These are phyloP conservation scores for Staurois parvus DNA, from an alignment of 2,797 vertebrate species.

Conservation along the genomic window DNA sequence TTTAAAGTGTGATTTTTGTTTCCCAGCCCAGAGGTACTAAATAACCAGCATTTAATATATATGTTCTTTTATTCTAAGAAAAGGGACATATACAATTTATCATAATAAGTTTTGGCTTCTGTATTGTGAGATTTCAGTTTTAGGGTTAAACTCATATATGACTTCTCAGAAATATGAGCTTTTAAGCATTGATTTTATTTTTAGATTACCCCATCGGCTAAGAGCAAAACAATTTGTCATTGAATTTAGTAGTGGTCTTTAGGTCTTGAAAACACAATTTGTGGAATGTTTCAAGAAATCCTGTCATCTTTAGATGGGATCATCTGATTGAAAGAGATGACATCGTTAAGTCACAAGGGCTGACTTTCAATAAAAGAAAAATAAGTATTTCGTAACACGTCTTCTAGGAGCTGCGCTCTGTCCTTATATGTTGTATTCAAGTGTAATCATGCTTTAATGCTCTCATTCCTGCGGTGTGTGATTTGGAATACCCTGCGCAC, in stretches of 20 bases:
- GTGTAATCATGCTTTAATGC: constrained; percentile 11
- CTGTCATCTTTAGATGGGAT: constrained; percentile 35
- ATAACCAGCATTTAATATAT: not conserved
- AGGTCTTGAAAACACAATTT: constrained; percentile 18
- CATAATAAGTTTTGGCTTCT: not conserved
- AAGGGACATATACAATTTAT: not conserved
- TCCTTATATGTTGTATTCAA: not conserved
- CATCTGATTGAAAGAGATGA: constrained; percentile 35
- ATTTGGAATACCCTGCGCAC: not conserved
- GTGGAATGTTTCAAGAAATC: constrained; percentile 39
- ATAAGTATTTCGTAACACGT: constrained; percentile 7
- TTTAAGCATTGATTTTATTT: not conserved
- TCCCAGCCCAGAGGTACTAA: no score
- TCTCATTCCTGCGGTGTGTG: constrained; percentile 7
- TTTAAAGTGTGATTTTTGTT: no score
- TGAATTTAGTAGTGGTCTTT: constrained; percentile 1
- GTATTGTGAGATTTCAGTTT: not conserved
- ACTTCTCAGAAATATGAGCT: not conserved
- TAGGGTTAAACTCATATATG: not conserved
- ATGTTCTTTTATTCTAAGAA: not conserved
- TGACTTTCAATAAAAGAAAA: constrained; percentile 25
- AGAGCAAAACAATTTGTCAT: constrained; percentile 32
- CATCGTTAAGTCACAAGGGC: constrained; percentile 26
- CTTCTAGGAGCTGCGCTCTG: not conserved
- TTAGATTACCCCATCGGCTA: not conserved